Percentiles rank a stretch among this genome's conserved stretches.
Conservation (phyloP, 2,888 invertebrate genomes). For the Apodemia zela region DNA sequence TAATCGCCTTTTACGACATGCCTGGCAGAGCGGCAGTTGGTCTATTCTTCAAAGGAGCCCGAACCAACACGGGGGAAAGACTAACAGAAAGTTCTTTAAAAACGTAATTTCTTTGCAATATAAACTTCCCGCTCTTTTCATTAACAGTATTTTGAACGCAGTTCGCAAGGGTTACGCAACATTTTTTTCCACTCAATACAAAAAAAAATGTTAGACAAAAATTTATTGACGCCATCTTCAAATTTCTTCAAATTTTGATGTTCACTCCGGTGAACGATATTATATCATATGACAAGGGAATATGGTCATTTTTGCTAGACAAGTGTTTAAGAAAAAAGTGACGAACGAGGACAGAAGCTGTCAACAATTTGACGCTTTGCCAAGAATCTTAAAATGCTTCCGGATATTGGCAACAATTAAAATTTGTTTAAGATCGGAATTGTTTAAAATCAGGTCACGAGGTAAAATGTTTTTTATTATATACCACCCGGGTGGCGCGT, state of each 20-base stretch:
- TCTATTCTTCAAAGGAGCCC: too few species aligned
- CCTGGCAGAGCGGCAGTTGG: too few species aligned
- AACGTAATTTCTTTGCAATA: too few species aligned
- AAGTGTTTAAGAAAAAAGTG: conserved; percentile 12
- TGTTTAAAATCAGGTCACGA: conserved; percentile 13
- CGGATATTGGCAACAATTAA: conserved; percentile 34
- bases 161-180: too few species aligned
- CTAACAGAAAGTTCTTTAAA: too few species aligned
- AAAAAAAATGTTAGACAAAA: not conserved
- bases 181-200: too few species aligned
- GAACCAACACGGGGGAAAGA: too few species aligned
- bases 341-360: conserved; percentile 31
- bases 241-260: not conserved
- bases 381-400: conserved; percentile 42
- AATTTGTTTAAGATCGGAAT: conserved; percentile 36
- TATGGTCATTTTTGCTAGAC: not conserved
- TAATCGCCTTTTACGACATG: too few species aligned
- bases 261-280: not conserved
- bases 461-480: conserved; percentile 14
- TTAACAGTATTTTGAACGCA: too few species aligned
- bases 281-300: conserved; percentile 15
- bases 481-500: too few species aligned
- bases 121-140: too few species aligned
- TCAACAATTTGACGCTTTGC: conserved; percentile 47
- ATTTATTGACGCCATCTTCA: not conserved